Evolutionary conservation across 1,140 invertebrate genomes (phyloP), one percentile per base, ranked within the genome.

Genomic region (Reticulitermes speratus): DNA sequence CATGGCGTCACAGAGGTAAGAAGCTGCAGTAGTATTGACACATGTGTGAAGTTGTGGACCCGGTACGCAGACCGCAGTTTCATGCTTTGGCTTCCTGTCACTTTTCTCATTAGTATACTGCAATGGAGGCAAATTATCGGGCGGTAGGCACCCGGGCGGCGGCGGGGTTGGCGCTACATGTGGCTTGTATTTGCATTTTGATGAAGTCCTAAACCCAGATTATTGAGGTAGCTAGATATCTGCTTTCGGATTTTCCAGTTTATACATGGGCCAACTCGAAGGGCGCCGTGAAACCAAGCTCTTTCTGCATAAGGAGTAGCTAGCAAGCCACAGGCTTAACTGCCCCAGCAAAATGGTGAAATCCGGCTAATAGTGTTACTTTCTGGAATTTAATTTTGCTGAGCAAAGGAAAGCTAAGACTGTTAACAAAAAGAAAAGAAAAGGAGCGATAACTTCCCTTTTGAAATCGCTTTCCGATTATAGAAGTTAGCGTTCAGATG

Each of bases 131-230:
- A 75, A 75, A 75, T 75, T 75, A 6, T 75, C 8, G n/a, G 65
- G 25, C 65, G 65, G 8, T 9, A 25, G 65, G 14, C 25, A 75
- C 65, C 65, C 25, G 65, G 65, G 65, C 59, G 9, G n/a, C 12
- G 65, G 25, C 65, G 9, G 59, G 59, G 21, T 19, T n/a, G 65
- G 0, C 0, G n/a, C 65, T 75, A 75, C 65, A 75, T 75, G 65
- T 75, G 65, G 65, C 65, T 75, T 75, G 65, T 75, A 75, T 75
- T 75, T 75, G 65, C 65, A 75, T 75, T 75, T 75, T 75, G 65
- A 75, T 75, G 65, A 75, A 75, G 65, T 75, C 65, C 65, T 75
- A 75, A 75, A 75, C 65, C 65, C 65, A 25, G 65, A 75, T 75
- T 75, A 75, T 30, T 75, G 65, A 75, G n/a, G 65, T 75, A 30